These are phyloP conservation scores for Brenthis hecate DNA, from an alignment of 2,888 invertebrate genomes.

Conservation along the genomic window DNA sequence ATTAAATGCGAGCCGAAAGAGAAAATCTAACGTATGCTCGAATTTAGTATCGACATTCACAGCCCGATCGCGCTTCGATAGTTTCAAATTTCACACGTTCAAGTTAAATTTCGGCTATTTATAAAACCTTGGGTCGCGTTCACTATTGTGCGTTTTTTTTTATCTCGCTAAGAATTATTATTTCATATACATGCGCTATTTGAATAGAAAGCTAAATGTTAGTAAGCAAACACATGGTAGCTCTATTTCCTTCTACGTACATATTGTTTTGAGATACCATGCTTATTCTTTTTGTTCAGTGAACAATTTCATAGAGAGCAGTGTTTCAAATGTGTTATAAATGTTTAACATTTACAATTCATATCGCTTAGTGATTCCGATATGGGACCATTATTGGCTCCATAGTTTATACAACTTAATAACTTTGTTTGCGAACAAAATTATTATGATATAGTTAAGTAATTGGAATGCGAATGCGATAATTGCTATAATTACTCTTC, in stretches of 20 bases:
- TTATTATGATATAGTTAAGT: too few species aligned
- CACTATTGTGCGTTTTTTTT: constrained; percentile 26
- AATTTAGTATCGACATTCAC: constrained; percentile 23
- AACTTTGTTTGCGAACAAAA: neutral
- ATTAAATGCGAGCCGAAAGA: neutral
- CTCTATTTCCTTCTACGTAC: neutral
- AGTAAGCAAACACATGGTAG: neutral
- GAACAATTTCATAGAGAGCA: constrained; percentile 1
- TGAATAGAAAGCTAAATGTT: neutral
- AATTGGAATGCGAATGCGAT: neutral
- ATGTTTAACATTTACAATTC: neutral
- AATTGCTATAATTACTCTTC: neutral
- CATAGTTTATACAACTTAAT: neutral
- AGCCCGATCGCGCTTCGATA: constrained; percentile 27
- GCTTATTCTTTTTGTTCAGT: neutral
- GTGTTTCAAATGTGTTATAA: neutral
- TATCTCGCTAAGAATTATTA: neutral
- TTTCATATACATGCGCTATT: too few species aligned
- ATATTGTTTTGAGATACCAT: neutral
- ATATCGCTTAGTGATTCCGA: too few species aligned
- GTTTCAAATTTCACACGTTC: too few species aligned
- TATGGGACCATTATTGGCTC: neutral
- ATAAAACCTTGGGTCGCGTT: neutral
- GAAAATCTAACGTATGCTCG: constrained; percentile 12
- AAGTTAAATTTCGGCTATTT: neutral